Conservation (phyloP, 2,888 invertebrate species). For the Scelioninae gen. 1 region DNA sequence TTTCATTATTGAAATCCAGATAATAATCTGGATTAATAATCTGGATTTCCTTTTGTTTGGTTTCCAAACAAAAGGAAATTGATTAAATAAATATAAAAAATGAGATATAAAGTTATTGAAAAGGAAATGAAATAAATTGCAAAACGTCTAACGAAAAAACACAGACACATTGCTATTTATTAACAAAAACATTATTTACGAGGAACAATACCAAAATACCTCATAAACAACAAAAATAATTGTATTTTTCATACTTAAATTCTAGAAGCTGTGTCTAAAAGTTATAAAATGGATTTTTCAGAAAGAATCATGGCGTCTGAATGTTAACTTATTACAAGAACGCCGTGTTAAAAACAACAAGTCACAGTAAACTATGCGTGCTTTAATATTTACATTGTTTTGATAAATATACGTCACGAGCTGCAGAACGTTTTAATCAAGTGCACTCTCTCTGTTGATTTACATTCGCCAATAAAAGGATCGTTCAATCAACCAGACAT, state of each 20-base stretch:
- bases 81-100: too few species aligned
- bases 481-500: conserved; percentile 68
- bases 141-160: too few species aligned
- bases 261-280: background rate
- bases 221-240: too few species aligned
- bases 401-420: conserved; percentile 56
- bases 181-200: too few species aligned
- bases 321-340: conserved; percentile 29
- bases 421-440: conserved; percentile 65
- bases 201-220: too few species aligned
- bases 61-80: too few species aligned
- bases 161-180: too few species aligned
- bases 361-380: conserved; percentile 34
- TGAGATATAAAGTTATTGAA: too few species aligned
- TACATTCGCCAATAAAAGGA: conserved; percentile 68
- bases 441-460: conserved; percentile 63
- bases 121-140: too few species aligned
- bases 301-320: conserved; percentile 5
- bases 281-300: background rate
- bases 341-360: conserved; percentile 28
- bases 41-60: too few species aligned
- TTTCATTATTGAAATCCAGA: too few species aligned
- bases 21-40: too few species aligned
- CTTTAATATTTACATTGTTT: conserved; percentile 62
- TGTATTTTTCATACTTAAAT: background rate